Base-by-base conservation (phyloP, 2,113 vertebrate genomes). In the Cacatua alba region DNA sequence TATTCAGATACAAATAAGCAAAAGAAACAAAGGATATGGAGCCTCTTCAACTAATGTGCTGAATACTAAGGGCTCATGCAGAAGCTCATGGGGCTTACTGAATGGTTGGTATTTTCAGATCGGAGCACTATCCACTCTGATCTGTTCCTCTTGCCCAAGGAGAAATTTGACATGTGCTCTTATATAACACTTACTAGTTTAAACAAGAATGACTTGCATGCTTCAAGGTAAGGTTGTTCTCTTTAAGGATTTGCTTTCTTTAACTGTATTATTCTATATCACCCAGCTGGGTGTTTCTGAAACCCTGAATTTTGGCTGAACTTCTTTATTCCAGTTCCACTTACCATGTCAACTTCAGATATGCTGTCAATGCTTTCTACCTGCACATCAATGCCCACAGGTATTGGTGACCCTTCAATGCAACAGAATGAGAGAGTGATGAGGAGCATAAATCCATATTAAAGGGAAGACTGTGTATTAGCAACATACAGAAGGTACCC, bases 271-370 rank as follows among this genome's bases (percentile, higher is more conserved):
- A 19, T 46, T 74, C 31, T 46, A 0, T 13, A 23, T 16, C 39
- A 63, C 53, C 29, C 77, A 63, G 15, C 21, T 52, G 82, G 26
- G 68, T 79, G 17, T 53, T 94, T 88, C 68, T 52, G 60, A 92
- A 18, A 71, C 17, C 31, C 15, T 57, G 62, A 49, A 62, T 79
- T 80, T 94, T 86, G 80, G 17, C 43, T 63, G 44, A 43, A 89
- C 25, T 49, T 78, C n/a, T 81, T 51, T 67, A 53, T 74, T 44
- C 28, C 39, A 26, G 35, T 79, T 82, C 35, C 76, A n/a, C 98
- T 98, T 98, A 99, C 98, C 99, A 99, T 99, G 96, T 99, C 98
- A 93, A 99, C 98, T 97, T 99, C 99, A 46, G 99, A 99, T 98
- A 99, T 99, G 97, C 99, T 99, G 97, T 99, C 98, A 90, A 99